Evolutionary conservation across 1,140 invertebrate species (phyloP).

Genomic region (Sycobia sp.): DNA sequence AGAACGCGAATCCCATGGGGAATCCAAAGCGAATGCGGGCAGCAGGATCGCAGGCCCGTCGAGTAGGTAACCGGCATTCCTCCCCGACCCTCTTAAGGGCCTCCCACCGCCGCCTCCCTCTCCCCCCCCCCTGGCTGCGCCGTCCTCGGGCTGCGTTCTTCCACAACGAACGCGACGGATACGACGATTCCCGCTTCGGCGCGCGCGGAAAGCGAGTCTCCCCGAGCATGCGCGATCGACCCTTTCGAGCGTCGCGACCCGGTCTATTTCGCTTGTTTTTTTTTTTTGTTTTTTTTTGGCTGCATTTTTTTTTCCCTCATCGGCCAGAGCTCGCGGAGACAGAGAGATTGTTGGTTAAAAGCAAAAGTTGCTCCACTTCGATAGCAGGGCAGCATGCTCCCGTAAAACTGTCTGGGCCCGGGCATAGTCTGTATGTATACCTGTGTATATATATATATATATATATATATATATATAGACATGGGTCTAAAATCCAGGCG

Average conservation of each 20-base stretch:
- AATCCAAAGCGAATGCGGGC: constrained; percentile 44
- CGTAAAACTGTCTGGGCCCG: not conserved
- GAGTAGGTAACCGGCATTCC: constrained; percentile 40
- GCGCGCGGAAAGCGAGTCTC: too few species aligned
- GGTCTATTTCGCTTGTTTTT: too few species aligned
- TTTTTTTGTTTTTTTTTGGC: too few species aligned
- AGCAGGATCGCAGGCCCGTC: constrained; percentile 43
- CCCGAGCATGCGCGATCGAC: too few species aligned
- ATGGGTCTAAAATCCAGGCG: too few species aligned
- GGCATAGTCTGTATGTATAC: too few species aligned
- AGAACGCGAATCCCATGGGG: constrained; percentile 50
- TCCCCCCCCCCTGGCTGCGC: constrained; percentile 20
- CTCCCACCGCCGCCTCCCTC: not conserved
- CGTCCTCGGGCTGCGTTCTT: not conserved
- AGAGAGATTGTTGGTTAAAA: not conserved
- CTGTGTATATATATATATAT: too few species aligned
- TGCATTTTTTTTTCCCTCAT: too few species aligned
- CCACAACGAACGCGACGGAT: too few species aligned
- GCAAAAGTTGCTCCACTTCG: constrained; percentile 38
- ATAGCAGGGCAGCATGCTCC: constrained; percentile 37
- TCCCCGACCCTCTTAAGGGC: constrained; percentile 29
- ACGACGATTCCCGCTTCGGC: constrained; percentile 5
- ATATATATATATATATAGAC: too few species aligned
- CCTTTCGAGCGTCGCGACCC: too few species aligned
- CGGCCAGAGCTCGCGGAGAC: constrained; percentile 17